Conservation (phyloP, 2,797 vertebrate species). For the Sylvilagus floridanus region DNA sequence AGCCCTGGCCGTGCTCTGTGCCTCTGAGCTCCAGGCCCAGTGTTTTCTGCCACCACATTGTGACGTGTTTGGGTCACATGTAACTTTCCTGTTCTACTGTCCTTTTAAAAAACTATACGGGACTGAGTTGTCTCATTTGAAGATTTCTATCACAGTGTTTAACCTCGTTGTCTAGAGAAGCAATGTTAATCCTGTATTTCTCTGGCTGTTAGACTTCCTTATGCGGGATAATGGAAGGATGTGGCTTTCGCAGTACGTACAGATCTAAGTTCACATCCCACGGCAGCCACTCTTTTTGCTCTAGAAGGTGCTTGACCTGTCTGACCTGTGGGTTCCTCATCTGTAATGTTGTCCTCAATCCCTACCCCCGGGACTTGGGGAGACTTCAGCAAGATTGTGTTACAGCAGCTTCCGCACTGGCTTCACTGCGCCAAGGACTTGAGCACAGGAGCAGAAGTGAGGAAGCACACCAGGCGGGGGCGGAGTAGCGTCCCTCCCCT, state of each 20-base stretch:
- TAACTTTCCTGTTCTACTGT: not conserved
- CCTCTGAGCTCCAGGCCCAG: not conserved
- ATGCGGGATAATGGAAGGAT: not conserved
- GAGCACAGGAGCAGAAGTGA: not conserved
- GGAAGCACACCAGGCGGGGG: not conserved
- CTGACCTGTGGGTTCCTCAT: not conserved
- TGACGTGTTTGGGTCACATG: not conserved
- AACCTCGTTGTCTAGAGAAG: not conserved
- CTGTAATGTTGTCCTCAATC: not conserved
- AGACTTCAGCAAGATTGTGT: not conserved
- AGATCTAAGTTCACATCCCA: not conserved
- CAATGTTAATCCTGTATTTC: not conserved
- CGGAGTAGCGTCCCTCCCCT: not conserved
- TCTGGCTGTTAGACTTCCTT: not conserved
- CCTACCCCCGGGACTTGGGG: not conserved
- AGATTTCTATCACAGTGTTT: not conserved
- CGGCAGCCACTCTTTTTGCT: not conserved
- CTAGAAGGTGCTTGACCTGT: not conserved
- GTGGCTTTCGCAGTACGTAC: not conserved
- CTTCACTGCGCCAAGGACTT: not conserved
- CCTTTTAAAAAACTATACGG: not conserved
- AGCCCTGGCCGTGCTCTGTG: not conserved
- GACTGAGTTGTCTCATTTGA: not conserved
- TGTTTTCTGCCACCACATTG: not conserved
- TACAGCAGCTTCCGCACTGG: not conserved